Percentiles rank a stretch among this genome's conserved stretches.
Evolutionary conservation across 2,797 vertebrate species (phyloP).

Genomic region (Tarsius wallacei): DNA sequence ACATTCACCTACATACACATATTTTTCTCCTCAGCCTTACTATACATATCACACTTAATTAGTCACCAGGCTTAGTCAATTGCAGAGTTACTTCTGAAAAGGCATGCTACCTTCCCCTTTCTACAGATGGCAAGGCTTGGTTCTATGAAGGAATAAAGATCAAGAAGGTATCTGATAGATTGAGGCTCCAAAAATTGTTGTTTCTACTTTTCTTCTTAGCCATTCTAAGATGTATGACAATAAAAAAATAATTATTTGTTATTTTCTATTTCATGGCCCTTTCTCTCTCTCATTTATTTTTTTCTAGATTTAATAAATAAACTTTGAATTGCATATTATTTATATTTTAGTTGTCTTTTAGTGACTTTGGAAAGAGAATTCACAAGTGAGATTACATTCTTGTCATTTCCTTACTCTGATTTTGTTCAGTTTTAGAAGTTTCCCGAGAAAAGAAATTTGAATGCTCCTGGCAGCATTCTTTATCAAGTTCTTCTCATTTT

Average conservation of each 20-base stretch:
- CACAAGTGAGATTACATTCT: not conserved
- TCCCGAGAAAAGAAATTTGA: not conserved
- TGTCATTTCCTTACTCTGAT: not conserved
- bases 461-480: not conserved
- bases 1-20: not conserved
- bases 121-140: not conserved
- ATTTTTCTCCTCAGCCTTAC: not conserved
- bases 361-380: not conserved
- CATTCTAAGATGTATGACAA: not conserved
- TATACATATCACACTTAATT: not conserved
- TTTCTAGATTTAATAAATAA: not conserved
- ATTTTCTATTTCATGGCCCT: not conserved
- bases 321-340: not conserved
- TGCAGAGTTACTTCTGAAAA: conserved; percentile 1
- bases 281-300: not conserved
- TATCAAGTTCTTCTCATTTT: conserved; percentile 3
- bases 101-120: not conserved
- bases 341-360: not conserved
- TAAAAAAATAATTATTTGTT: not conserved
- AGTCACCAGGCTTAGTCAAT: not conserved
- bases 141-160: not conserved
- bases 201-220: not conserved
- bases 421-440: not conserved
- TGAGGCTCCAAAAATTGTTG: not conserved
- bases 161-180: not conserved